phyloP scores from a whole-genome alignment of 2,888 invertebrate species.

The Zaprionus bogoriensis region DNA sequence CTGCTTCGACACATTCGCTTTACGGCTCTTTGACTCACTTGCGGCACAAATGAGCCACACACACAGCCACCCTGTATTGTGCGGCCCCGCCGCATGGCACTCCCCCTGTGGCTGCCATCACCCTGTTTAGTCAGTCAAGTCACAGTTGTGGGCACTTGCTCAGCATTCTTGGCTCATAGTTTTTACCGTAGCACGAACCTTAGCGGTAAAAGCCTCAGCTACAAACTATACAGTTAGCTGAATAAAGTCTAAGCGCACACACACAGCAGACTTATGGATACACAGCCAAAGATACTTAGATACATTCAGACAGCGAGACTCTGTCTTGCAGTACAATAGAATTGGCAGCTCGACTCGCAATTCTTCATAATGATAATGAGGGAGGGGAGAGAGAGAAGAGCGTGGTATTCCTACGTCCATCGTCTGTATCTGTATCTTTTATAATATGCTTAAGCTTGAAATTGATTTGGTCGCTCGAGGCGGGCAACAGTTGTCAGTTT shows the following conservation, averaged over 20 bases:
- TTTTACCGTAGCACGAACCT: conserved; percentile 83
- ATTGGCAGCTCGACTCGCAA: conserved; percentile 16
- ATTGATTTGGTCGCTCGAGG: conserved; percentile 44
- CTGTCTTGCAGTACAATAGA: too few relatives aligned
- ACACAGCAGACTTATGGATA: conserved; percentile 15
- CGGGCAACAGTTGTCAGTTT: conserved; percentile 48
- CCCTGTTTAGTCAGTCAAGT: conserved; percentile 43
- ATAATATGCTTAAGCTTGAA: conserved; percentile 33
- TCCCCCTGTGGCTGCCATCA: not conserved
- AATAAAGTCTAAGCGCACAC: conserved; percentile 46
- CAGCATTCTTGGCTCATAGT: conserved; percentile 66
- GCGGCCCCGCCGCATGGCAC: not conserved
- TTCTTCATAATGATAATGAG: conserved; percentile 55
- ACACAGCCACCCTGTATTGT: conserved; percentile 11
- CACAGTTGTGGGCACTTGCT: conserved; percentile 53
- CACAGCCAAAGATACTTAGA: conserved; percentile 8
- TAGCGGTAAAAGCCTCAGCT: conserved; percentile 83
- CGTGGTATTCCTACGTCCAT: not conserved
- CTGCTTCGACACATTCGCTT: conserved; percentile 70
- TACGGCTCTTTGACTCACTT: conserved; percentile 76
- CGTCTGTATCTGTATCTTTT: not conserved
- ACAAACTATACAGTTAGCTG: conserved; percentile 83
- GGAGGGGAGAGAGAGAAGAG: not conserved
- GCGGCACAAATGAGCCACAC: conserved; percentile 61
- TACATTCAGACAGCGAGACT: conserved; percentile 14